phyloP scores from a whole-genome alignment of 2,113 vertebrate species.

The Tonatia bakeri region DNA sequence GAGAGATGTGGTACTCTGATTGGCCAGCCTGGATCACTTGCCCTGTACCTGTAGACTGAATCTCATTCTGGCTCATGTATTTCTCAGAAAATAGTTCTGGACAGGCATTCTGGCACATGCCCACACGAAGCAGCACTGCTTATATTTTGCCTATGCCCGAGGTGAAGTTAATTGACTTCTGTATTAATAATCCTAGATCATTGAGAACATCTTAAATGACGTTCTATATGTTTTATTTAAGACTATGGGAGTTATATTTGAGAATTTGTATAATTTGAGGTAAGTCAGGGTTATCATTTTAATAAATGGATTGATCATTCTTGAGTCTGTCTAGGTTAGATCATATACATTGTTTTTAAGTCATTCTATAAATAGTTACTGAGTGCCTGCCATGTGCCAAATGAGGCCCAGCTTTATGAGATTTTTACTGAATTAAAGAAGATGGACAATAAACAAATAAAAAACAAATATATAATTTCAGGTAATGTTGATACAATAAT shows the following conservation, averaged over 20 bases:
- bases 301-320: background rate
- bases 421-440: background rate
- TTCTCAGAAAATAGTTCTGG: background rate
- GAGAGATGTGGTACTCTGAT: background rate
- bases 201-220: background rate
- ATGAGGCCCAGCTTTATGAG: background rate
- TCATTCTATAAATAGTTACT: background rate
- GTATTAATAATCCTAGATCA: background rate
- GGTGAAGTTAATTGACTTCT: background rate
- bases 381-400: background rate
- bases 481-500: background rate
- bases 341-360: background rate
- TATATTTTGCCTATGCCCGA: background rate
- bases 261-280: constrained; percentile 9
- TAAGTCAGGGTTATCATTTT: background rate
- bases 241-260: background rate
- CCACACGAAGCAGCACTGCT: background rate
- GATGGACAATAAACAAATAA: background rate
- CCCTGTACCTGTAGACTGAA: background rate
- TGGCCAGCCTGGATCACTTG: background rate
- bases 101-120: background rate
- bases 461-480: background rate
- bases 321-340: background rate
- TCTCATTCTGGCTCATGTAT: background rate
- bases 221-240: background rate